Evolutionary conservation across 2,888 invertebrate species (phyloP).

Genomic region (Calameuta filiformis): DNA sequence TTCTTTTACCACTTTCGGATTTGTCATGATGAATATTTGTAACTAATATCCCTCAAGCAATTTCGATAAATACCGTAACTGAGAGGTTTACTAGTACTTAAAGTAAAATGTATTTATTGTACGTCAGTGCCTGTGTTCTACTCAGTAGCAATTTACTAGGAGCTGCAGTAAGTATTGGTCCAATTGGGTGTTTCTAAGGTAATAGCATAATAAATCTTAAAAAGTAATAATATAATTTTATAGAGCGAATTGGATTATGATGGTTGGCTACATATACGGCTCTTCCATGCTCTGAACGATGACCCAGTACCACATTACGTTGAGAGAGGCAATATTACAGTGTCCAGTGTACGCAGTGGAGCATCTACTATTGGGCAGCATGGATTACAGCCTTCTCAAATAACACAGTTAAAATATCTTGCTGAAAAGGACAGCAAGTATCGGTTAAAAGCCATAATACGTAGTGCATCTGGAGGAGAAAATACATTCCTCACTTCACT

Average conservation of each 20-base stretch:
- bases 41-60: not conserved
- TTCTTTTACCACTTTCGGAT: not conserved
- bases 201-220: not conserved
- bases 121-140: conserved; percentile 29
- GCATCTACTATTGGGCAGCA: conserved; percentile 74
- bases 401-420: conserved; percentile 71
- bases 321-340: conserved; percentile 76
- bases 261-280: conserved; percentile 77
- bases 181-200: not conserved
- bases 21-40: not conserved
- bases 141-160: conserved; percentile 3
- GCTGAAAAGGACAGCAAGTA: conserved; percentile 80
- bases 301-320: conserved; percentile 70
- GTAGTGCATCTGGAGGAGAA: conserved; percentile 75
- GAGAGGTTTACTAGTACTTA: not conserved
- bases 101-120: conserved; percentile 8
- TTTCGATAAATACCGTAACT: not conserved
- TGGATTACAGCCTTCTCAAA: conserved; percentile 69
- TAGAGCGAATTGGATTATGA: conserved; percentile 78
- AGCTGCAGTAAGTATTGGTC: not conserved
- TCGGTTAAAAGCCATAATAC: conserved; percentile 76
- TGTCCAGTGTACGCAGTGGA: conserved; percentile 78
- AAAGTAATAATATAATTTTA: conserved; percentile 31
- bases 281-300: conserved; percentile 75
- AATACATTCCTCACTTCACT: conserved; percentile 80